A percentile compares a stretch with the other conserved stretches of the same genome.
Evolutionary conservation across 2,888 invertebrate species (phyloP).

Genomic region (Agapostemon virescens): DNA sequence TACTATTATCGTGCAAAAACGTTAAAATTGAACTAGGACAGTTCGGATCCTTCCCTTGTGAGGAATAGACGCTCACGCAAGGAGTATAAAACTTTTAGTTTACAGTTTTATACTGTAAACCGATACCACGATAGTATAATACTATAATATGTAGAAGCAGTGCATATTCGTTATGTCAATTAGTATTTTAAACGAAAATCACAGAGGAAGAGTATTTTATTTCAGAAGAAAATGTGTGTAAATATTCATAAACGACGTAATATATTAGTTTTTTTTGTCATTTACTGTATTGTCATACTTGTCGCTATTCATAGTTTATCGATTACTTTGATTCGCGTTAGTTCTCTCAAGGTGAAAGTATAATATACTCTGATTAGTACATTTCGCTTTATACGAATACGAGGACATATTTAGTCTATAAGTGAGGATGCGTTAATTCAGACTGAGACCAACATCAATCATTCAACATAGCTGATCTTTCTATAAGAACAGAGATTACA

Average conservation of each 20-base stretch:
- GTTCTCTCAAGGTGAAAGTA: slow-evolving; percentile 16
- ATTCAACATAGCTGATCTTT: slow-evolving; percentile 11
- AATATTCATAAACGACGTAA: slow-evolving; percentile 42
- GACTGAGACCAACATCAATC: slow-evolving; percentile 23
- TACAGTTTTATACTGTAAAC: slow-evolving; percentile 4
- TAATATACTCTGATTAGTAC: slow-evolving; percentile 31
- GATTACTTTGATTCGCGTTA: slow-evolving; percentile 13
- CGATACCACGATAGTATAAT: slow-evolving; percentile 9
- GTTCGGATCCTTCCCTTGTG: not conserved
- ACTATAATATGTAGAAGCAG: slow-evolving; percentile 25
- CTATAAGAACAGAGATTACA: slow-evolving; percentile 26
- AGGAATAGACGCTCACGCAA: not conserved
- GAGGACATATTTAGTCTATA: slow-evolving; percentile 42
- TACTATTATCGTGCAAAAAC: not conserved
- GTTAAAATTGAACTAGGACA: not conserved
- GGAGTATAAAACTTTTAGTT: slow-evolving; percentile 9
- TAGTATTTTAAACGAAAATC: slow-evolving; percentile 33
- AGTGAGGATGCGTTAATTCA: slow-evolving; percentile 38
- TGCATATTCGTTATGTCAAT: slow-evolving; percentile 51
- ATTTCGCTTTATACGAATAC: slow-evolving; percentile 37
- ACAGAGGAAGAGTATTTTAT: slow-evolving; percentile 22
- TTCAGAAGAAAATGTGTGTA: slow-evolving; percentile 36
- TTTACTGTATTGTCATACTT: slow-evolving; percentile 25
- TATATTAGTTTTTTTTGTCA: slow-evolving; percentile 36
- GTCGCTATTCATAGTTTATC: slow-evolving; percentile 28